Base-by-base conservation (phyloP, 2,888 invertebrate genomes). In the Prosapia bicincta region DNA sequence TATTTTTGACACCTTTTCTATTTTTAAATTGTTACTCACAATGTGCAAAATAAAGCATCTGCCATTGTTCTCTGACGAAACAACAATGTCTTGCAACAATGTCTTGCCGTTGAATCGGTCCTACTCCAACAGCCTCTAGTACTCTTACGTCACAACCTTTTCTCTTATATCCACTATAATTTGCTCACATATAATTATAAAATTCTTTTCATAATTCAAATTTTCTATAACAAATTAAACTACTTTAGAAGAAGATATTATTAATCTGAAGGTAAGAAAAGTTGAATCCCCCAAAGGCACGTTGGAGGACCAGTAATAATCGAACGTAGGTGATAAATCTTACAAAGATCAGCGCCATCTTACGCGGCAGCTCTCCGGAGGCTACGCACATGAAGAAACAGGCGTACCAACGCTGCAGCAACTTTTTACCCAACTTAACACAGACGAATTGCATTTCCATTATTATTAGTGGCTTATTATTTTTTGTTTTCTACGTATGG, bases 311-410 rank as follows among this genome's bases (percentile, higher is more conserved):
- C 69, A 69, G 65, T 74, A 68, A 74, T 74, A 74, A 74, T 74
- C 74, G 69, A 74, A 69, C 69, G 9, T 43, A 74, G 69, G 54
- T 43, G 74, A 74, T 74, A 74, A 74, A 74, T 74, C 74, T 69
- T 26, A 10, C 43, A 24, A n/a, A 54, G 69, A 74, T 74, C 74
- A 54, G 54, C 54, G n/a, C 5, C 54, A 13, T 20, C 20, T 54
- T 5, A 20, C n/a, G 6, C 38, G 38, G 38, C 2, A 13, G 6
- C 6, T 54, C 20, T 5, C 54, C 13, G 3, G 54, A n/a, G 54
- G 54, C 54, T 54, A 20, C 20, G 3, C 54, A 20, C 54, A 54
- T 54, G 20, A 54, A 10, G 30, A 20, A 54, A 54, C 54, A 20
- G 54, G 20, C 54, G 1, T 20, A 54, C 54, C 54, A 54, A 54